Base-by-base conservation (phyloP, 1,140 invertebrate species). In the Sycophaga agraensis region DNA sequence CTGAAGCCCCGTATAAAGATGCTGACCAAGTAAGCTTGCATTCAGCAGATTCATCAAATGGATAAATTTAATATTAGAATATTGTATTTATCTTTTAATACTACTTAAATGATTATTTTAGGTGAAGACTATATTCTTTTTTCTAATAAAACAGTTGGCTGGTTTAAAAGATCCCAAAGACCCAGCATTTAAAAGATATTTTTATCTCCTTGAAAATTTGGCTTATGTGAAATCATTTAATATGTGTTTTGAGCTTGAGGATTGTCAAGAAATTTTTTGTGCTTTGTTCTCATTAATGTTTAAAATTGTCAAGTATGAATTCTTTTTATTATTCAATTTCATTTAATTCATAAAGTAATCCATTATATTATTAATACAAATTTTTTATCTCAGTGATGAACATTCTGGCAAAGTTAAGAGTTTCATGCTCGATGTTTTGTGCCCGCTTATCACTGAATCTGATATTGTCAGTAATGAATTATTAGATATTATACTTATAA, bases 141-240 rank as follows among this genome's bases (percentile, higher is more conserved):
- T 99, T 82, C 85, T 99, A 26, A 98, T 97, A 65, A 92, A 94
- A 72, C 96, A 99, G 82, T 80, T 99, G 50, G 86, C 91, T 66
- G 96, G 96, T 11, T 82, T 98, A 8, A 92, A 93, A 74, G 96
- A 98, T 83, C 94, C 96, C 0, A 97, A 98, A 79, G 93, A 98
- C 82, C 93, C 96, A 21, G 94, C 95, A 2, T 99, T 98, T 77
- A 99, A 98, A 78, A 84, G 96, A 66, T 99, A 98, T 77, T 98
- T 98, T 81, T 99, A 99, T 81, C 82, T 93, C 43, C 81, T 95
- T 60, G 91, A 98, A 84, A 99, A 98, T 81, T 84, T 99, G 63
- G 95, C 96, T 9, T 98, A 96, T 81, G 96, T 98, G 19, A 99
- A 99, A 77, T 97, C 95, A 0, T 99, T 99, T 79, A 98, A 98